A percentile compares a stretch with the other conserved stretches of the same genome.
Conservation (phyloP, 2,797 vertebrate species). For the Cyprinella venusta region DNA sequence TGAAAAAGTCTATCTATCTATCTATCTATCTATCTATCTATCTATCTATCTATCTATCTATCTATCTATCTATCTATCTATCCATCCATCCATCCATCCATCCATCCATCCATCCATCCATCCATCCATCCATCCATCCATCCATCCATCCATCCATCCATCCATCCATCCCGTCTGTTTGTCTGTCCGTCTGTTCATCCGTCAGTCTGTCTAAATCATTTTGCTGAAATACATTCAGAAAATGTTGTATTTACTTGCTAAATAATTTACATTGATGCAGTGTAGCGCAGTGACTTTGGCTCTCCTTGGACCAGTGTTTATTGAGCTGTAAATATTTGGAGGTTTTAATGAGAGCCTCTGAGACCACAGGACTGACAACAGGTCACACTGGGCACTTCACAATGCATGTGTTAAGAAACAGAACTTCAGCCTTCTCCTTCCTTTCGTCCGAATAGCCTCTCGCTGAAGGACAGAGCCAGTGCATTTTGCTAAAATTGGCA, state of each 20-base stretch:
- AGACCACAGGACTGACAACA: conserved; percentile 20
- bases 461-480: neutral
- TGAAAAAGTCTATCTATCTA: neutral
- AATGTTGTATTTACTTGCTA: neutral
- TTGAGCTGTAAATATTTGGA: conserved; percentile 35
- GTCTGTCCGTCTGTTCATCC: neutral
- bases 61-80: neutral
- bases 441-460: neutral
- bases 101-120: neutral
- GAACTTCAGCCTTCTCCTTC: conserved; percentile 5
- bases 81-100: rapidly evolving
- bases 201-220: neutral
- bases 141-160: neutral
- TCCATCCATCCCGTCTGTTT: rapidly evolving
- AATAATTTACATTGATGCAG: conserved; percentile 7
- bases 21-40: neutral
- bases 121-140: neutral
- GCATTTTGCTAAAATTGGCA: neutral
- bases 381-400: conserved; percentile 26
- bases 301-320: conserved; percentile 17
- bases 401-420: conserved; percentile 2
- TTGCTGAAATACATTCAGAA: neutral
- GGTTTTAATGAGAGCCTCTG: conserved; percentile 44
- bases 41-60: neutral
- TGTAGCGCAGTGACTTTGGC: conserved; percentile 9